Evolutionary conservation across 1,140 invertebrate genomes (phyloP).

Genomic region (Eupristina koningsbergeri): DNA sequence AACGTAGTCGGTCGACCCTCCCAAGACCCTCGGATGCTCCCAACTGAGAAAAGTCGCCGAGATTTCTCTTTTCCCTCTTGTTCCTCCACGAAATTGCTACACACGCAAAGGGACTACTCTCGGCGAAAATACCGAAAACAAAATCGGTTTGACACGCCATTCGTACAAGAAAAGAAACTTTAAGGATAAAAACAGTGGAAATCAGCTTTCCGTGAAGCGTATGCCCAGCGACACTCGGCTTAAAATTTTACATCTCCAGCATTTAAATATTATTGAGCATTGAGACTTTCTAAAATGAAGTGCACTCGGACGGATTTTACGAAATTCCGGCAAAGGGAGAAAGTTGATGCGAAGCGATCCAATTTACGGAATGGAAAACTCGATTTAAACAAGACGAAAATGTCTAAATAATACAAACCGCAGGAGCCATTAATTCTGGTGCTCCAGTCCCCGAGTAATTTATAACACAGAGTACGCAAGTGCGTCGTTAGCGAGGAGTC

Average conservation of each 20-base stretch:
- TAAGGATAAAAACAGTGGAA: neutral
- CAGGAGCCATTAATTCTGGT: neutral
- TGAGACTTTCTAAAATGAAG: neutral
- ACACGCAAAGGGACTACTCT: neutral
- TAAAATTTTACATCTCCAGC: neutral
- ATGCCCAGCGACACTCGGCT: neutral
- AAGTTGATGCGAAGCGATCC: neutral
- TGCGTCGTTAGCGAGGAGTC: neutral
- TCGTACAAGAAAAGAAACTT: neutral
- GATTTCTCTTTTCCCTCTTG: constrained; percentile 33
- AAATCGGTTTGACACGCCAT: neutral
- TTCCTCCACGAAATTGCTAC: neutral
- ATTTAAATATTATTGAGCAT: neutral
- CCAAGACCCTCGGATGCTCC: neutral
- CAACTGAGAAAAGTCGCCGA: constrained; percentile 16
- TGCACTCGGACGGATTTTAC: neutral
- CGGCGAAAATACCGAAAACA: neutral
- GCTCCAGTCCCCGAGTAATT: neutral
- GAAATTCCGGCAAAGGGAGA: neutral
- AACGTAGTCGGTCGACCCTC: constrained; percentile 14
- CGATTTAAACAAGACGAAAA: neutral
- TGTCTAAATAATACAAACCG: neutral
- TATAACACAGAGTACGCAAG: neutral
- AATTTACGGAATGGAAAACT: neutral
- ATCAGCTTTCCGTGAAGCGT: neutral